Evolutionary conservation across 2,113 vertebrate species (phyloP), one percentile per base, ranked within the genome.

Genomic region (Tympanuchus pallidicinctus): DNA sequence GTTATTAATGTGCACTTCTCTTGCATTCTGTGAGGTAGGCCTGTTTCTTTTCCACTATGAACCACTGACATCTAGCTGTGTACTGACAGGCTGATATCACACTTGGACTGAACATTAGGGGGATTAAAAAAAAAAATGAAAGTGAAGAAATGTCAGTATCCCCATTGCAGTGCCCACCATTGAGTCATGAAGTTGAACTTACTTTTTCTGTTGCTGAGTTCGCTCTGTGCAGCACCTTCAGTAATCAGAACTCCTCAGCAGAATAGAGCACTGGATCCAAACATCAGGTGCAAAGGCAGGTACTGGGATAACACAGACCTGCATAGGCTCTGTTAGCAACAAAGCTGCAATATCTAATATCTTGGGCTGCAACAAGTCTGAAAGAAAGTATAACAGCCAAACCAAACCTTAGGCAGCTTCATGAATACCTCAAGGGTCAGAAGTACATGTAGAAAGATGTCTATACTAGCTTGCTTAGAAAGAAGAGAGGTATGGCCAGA

Each of bases 401-500:
- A 72, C 1, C 4, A 1, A 61, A 22, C 36, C 42, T 36, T 34
- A 8, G 10, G 20, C 16, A 67, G 6, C 80, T 81, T 63, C 13
- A 24, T 5, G 3, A 66, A 76, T 16, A 38, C 34, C 28, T 84
- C 24, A 13, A 67, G 36, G 28, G 45, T 11, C 28, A 28, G n/a
- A 3, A 9, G 13, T 2, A 27, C 1, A 1, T 0, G 0, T 50
- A 38, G 40, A 45, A 67, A 72, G 59, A 57, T 1, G 6, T 11
- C 32, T 38, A 21, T 47, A 42, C 15, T 8, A 40, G 40, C 50
- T 22, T 56, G 40, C 40, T 71, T 22, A 11, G 10, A 25, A 56
- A 36, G 43, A 86, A 52, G n/a, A 70, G n/a, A 60, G 12, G 38
- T n/a, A 80, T 1, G 19, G 11, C 60, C 36, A 52, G 25, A 59